Percentiles rank a stretch among this genome's conserved stretches.
phyloP scores from a whole-genome alignment of 2,113 vertebrate genomes.

The Nothocercus nigrocapillus region DNA sequence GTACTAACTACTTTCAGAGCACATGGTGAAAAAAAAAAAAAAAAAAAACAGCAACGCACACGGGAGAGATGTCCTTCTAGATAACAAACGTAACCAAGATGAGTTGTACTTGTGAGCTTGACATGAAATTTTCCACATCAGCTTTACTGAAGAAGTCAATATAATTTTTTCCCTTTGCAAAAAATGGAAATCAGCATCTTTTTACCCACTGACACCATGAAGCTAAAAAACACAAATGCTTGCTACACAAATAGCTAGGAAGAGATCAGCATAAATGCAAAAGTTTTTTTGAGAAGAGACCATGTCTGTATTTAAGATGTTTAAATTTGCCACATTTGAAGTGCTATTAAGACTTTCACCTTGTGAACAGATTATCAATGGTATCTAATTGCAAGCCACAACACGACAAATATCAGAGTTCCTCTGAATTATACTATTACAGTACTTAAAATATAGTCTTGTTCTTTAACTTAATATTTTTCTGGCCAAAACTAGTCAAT shows the following conservation, averaged over 20 bases:
- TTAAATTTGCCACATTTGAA: neutral
- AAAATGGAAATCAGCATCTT: neutral
- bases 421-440: neutral
- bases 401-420: neutral
- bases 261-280: neutral
- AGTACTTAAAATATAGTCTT: neutral
- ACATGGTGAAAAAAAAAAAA: neutral
- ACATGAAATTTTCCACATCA: neutral
- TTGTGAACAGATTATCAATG: neutral
- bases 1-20: neutral
- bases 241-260: neutral
- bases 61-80: neutral
- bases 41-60: neutral
- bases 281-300: neutral
- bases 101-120: neutral
- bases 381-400: neutral
- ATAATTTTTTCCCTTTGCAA: neutral
- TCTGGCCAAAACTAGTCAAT: neutral
- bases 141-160: neutral
- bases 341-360: neutral
- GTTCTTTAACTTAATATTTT: neutral
- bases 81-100: rapidly evolving
- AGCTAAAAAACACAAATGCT: neutral
- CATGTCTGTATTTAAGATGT: neutral
- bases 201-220: neutral